Conservation (phyloP, 1,140 invertebrate species). For the Trichonephila clavata region DNA sequence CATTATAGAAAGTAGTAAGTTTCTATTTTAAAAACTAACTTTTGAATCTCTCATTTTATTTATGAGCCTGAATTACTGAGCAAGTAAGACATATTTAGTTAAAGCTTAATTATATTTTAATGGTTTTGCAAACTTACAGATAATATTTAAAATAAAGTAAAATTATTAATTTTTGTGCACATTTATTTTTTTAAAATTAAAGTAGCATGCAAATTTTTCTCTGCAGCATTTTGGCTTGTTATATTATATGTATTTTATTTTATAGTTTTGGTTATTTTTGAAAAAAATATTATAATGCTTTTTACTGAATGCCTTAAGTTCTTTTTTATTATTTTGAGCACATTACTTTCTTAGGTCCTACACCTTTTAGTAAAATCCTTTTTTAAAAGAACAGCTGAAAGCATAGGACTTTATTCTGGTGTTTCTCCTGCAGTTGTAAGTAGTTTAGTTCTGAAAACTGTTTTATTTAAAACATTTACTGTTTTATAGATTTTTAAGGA, state of each 20-base stretch:
- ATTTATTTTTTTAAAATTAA: slow-evolving; percentile 10
- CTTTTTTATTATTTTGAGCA: slow-evolving; percentile 70
- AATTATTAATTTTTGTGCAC: neutral
- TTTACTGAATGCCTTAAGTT: slow-evolving; percentile 29
- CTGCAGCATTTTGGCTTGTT: neutral
- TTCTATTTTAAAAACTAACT: neutral
- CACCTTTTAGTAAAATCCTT: slow-evolving; percentile 78
- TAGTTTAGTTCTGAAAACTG: slow-evolving; percentile 16
- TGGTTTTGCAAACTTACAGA: no score
- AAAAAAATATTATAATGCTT: neutral
- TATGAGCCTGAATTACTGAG: neutral
- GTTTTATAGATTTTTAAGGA: neutral
- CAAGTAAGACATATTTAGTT: no score
- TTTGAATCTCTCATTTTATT: neutral
- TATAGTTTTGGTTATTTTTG: neutral
- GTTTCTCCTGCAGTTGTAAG: slow-evolving; percentile 67
- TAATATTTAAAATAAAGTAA: neutral
- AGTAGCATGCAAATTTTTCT: neutral
- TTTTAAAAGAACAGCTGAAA: slow-evolving; percentile 76
- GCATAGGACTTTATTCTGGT: slow-evolving; percentile 68
- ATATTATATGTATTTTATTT: neutral
- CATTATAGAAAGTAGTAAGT: neutral
- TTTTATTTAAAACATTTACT: neutral
- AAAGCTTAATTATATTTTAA: no score
- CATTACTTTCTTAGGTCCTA: slow-evolving; percentile 77